A percentile compares a stretch with the other conserved stretches of the same genome.
Evolutionary conservation across 2,888 invertebrate species (phyloP).

Genomic region (Cerceris ruficornis): DNA sequence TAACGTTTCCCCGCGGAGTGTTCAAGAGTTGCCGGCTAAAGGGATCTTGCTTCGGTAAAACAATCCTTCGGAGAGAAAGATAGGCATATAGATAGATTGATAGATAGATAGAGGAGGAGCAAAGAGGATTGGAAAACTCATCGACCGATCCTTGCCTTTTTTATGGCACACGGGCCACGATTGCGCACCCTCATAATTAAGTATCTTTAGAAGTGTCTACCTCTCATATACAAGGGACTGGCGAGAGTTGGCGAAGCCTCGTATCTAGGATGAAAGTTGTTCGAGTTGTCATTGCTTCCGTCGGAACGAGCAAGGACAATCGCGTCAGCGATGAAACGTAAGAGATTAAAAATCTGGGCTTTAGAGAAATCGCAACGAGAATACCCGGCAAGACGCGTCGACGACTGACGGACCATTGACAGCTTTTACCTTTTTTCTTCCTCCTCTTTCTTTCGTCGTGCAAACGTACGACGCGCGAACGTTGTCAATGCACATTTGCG

Average conservation of each 20-base stretch:
- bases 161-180: too few species aligned
- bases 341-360: slow-evolving; percentile 45
- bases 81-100: neutral
- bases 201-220: neutral
- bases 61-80: slow-evolving; percentile 25
- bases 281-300: slow-evolving; percentile 14
- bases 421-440: neutral
- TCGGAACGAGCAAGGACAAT: slow-evolving; percentile 9
- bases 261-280: slow-evolving; percentile 20
- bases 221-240: slow-evolving; percentile 1
- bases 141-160: neutral
- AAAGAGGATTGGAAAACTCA: neutral
- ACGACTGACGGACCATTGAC: slow-evolving; percentile 16
- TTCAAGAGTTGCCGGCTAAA: slow-evolving; percentile 26
- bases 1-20: slow-evolving; percentile 23
- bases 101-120: neutral
- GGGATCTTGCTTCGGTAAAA: slow-evolving; percentile 34
- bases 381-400: neutral
- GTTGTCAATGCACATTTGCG: too few species aligned
- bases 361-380: slow-evolving; percentile 17
- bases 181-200: too few species aligned
- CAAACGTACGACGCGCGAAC: neutral
- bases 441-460: neutral
- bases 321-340: slow-evolving; percentile 15
- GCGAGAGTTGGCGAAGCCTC: slow-evolving; percentile 12